Evolutionary conservation across 2,797 vertebrate species (phyloP).

Genomic region (Pantherophis vulpinus): DNA sequence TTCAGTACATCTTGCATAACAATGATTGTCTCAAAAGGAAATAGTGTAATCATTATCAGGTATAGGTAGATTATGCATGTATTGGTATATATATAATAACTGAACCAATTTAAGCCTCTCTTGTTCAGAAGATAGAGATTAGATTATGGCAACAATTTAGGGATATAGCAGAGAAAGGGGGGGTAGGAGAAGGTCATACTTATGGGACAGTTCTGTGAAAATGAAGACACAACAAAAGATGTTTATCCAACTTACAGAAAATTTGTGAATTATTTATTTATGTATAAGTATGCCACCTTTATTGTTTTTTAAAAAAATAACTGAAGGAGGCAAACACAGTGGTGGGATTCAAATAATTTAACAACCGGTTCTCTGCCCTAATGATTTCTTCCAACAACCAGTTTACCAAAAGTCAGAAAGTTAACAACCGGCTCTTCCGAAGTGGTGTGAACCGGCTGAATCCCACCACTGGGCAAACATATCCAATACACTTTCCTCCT

Average conservation of each 20-base stretch:
- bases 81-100: background rate
- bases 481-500: background rate
- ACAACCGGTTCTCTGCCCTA: too few species aligned
- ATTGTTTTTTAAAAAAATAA: background rate
- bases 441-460: too few species aligned
- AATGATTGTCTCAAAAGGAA: background rate
- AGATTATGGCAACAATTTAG: background rate
- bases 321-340: background rate
- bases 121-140: background rate
- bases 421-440: too few species aligned
- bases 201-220: background rate
- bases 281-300: background rate
- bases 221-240: background rate
- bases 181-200: background rate
- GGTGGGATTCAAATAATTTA: too few species aligned
- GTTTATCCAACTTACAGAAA: background rate
- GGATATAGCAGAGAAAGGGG: background rate
- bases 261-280: background rate
- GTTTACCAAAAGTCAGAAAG: too few species aligned
- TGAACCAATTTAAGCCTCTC: background rate
- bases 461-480: background rate
- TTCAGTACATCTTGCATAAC: background rate
- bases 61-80: background rate
- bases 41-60: background rate
- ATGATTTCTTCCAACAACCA: too few species aligned